phyloP scores from a whole-genome alignment of 2,888 invertebrate genomes.

The Panorpa germanica region DNA sequence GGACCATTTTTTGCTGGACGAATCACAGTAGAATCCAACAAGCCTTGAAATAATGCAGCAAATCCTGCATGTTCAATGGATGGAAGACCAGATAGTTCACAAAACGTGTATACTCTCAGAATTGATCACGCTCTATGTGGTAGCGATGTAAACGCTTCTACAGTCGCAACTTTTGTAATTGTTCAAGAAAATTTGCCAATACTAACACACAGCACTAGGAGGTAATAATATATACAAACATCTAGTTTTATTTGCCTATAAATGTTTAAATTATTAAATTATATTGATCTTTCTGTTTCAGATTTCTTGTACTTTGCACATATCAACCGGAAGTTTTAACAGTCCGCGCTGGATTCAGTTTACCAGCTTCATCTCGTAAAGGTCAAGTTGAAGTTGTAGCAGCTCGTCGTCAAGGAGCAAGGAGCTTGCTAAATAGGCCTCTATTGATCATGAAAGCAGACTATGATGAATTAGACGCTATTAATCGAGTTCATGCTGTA shows the following conservation, averaged over 20 bases:
- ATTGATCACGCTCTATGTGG: slow-evolving; percentile 59
- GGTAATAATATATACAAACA: slow-evolving; percentile 22
- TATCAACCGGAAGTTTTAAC: slow-evolving; percentile 69
- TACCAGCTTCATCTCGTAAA: too few species aligned
- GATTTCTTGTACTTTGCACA: slow-evolving; percentile 63
- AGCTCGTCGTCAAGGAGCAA: too few species aligned
- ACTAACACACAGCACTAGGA: slow-evolving; percentile 59
- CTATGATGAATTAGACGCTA: too few species aligned
- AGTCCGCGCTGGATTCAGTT: slow-evolving; percentile 56
- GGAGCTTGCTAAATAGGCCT: too few species aligned
- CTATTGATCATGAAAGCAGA: too few species aligned
- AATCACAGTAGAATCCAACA: slow-evolving; percentile 53
- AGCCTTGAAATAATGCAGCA: too few species aligned
- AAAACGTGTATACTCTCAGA: slow-evolving; percentile 52
- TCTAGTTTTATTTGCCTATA: neutral
- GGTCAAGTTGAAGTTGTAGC: too few species aligned
- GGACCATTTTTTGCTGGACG: slow-evolving; percentile 66
- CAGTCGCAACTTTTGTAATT: slow-evolving; percentile 63
- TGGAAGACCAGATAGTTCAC: slow-evolving; percentile 51
- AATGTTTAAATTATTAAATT: too few species aligned
- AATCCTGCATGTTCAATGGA: slow-evolving; percentile 51
- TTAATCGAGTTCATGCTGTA: too few species aligned
- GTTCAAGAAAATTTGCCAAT: slow-evolving; percentile 71
- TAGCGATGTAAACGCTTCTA: slow-evolving; percentile 55
- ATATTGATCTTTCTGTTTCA: slow-evolving; percentile 18